Conservation (phyloP, 1,140 invertebrate genomes). For the Macrobrachium nipponense region DNA sequence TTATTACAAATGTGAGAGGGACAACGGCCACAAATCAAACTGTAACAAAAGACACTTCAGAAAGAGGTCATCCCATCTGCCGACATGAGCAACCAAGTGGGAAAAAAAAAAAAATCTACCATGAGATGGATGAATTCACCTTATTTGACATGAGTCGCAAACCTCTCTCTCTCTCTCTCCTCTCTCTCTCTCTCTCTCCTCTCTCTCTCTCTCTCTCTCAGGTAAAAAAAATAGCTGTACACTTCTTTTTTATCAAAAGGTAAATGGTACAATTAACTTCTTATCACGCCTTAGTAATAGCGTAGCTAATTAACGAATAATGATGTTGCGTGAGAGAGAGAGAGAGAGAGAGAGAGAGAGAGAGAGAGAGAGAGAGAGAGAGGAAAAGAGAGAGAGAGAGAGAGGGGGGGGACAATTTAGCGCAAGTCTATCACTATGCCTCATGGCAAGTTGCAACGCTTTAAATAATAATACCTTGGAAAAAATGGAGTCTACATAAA, state of each 20-base stretch:
- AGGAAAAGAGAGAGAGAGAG: background rate
- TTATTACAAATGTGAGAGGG: too few species aligned
- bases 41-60: too few species aligned
- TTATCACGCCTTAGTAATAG: background rate
- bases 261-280: background rate
- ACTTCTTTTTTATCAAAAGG: background rate
- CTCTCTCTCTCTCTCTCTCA: background rate
- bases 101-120: too few species aligned
- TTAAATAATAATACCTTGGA: too few species aligned
- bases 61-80: too few species aligned
- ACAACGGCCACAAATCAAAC: too few species aligned
- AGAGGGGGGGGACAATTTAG: background rate
- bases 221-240: background rate
- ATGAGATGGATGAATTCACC: too few species aligned
- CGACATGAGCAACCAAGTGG: too few species aligned
- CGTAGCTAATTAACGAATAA: background rate
- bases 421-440: too few species aligned
- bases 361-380: conserved; percentile 6
- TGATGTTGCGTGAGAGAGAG: background rate
- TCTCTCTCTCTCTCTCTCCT: conserved; percentile 37
- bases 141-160: too few species aligned
- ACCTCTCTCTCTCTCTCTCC: background rate
- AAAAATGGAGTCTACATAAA: background rate
- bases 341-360: background rate
- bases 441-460: background rate